Evolutionary conservation across 2,888 invertebrate genomes (phyloP).

Genomic region (Choreutis nemorana): DNA sequence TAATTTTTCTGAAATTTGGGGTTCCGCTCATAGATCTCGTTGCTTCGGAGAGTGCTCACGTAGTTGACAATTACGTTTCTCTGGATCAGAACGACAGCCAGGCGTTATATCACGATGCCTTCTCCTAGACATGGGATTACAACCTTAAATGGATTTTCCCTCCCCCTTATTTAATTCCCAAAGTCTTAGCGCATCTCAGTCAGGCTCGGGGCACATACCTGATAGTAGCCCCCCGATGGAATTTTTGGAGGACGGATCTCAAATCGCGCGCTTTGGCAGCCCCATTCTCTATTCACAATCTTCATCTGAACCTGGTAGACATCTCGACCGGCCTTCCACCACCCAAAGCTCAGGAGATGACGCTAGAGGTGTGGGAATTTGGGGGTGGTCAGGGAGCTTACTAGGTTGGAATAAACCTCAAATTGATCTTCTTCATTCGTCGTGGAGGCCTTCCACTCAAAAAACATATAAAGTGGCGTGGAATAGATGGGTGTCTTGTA

Average conservation of each 20-base stretch:
- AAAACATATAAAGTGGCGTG: constrained; percentile 13
- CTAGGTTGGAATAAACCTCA: constrained; percentile 10
- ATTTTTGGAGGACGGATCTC: too few species aligned
- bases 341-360: not conserved
- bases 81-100: not conserved
- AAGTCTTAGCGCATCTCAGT: constrained; percentile 7
- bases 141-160: constrained; percentile 11
- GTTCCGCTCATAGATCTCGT: constrained; percentile 4
- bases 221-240: constrained; percentile 13
- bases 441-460: constrained; percentile 11
- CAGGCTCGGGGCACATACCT: constrained; percentile 8
- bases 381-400: constrained; percentile 12
- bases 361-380: not conserved
- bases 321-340: not conserved
- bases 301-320: not conserved
- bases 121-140: constrained; percentile 8
- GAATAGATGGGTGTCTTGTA: constrained; percentile 11
- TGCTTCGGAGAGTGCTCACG: too few species aligned
- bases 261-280: not conserved
- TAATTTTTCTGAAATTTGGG: constrained; percentile 2
- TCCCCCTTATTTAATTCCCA: constrained; percentile 9
- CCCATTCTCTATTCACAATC: not conserved
- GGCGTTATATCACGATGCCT: constrained; percentile 7
- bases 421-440: constrained; percentile 5
- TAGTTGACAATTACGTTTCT: too few species aligned